Evolutionary conservation across 2,113 vertebrate genomes (phyloP), one percentile per base, ranked within the genome.

Genomic region (Trogon melanurus): DNA sequence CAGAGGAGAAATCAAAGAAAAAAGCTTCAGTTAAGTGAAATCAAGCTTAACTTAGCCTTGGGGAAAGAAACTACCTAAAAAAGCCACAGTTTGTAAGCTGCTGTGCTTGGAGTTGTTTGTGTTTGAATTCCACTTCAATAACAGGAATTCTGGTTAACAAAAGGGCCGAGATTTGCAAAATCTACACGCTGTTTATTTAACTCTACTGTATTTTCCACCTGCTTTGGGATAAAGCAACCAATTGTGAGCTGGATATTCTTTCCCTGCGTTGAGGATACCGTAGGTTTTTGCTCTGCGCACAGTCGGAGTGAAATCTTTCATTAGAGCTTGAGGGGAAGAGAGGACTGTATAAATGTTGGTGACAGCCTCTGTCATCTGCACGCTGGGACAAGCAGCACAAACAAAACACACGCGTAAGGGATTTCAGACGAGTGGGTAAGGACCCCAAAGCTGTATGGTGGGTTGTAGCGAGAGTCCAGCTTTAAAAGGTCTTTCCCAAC

Each of bases 401-500:
- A 38, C n/a, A 13, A 48, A 85, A 41, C 18, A 18, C 13, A 19
- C 21, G 11, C 29, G 54, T 25, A 8, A 76, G 51, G 22, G 83
- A 29, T 93, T 86, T 61, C 64, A 57, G 58, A 22, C 27, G n/a
- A 29, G 38, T 18, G 34, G 54, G 25, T 48, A 60, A 71, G 50
- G 84, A 69, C 34, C 44, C 36, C 44, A 16, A 10, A 87, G 44
- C 13, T 65, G 8, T 36, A 38, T 21, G 29, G 27, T 0, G 0
- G 29, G 5, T 26, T 60, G 57, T 38, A 81, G 38, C 48, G 26
- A 16, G 11, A 64, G 48, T 20, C 0, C 1, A 19, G 38, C 16
- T 22, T 41, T 32, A 23, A 66, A 64, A 47, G 3, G 16, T 79
- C 66, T 60, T 81, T 21, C 21, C n/a, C 34, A 27, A 4, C 27